Conservation (phyloP, 2,113 vertebrate species). For the Geococcyx californianus region DNA sequence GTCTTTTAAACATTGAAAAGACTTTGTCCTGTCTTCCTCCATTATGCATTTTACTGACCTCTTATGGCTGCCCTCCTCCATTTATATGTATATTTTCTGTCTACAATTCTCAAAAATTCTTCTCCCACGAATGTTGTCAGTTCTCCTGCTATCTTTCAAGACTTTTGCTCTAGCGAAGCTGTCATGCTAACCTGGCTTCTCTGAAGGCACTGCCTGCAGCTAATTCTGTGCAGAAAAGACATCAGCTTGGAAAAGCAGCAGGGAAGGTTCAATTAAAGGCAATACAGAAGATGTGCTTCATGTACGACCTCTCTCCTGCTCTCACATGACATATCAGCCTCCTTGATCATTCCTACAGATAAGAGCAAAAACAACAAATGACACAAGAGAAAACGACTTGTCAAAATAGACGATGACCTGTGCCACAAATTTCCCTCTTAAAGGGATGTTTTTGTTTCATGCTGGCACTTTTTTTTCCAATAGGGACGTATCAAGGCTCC, state of each 20-base stretch:
- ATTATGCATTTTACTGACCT: background rate
- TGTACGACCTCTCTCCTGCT: background rate
- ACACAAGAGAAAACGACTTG: slow-evolving; percentile 10
- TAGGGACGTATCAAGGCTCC: background rate
- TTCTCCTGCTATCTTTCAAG: background rate
- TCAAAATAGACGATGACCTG: background rate
- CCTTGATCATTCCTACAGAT: slow-evolving; percentile 29
- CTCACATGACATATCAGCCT: background rate
- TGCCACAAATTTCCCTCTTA: background rate
- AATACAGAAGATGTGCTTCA: background rate
- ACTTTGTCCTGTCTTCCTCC: background rate
- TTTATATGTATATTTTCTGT: background rate
- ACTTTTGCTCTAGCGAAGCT: background rate
- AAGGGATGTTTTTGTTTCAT: background rate
- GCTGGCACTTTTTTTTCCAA: background rate
- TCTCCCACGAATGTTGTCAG: background rate
- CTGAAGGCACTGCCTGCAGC: background rate
- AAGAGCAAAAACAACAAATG: slow-evolving; percentile 3
- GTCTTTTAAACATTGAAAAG: background rate
- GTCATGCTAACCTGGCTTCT: background rate
- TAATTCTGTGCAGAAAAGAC: background rate
- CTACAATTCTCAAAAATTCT: background rate
- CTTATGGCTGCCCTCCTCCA: background rate
- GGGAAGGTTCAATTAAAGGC: slow-evolving; percentile 26
- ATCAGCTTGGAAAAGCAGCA: slow-evolving; percentile 8